Evolutionary conservation across 2,797 vertebrate species (phyloP).

Genomic region (Lepilemur ruficaudatus): DNA sequence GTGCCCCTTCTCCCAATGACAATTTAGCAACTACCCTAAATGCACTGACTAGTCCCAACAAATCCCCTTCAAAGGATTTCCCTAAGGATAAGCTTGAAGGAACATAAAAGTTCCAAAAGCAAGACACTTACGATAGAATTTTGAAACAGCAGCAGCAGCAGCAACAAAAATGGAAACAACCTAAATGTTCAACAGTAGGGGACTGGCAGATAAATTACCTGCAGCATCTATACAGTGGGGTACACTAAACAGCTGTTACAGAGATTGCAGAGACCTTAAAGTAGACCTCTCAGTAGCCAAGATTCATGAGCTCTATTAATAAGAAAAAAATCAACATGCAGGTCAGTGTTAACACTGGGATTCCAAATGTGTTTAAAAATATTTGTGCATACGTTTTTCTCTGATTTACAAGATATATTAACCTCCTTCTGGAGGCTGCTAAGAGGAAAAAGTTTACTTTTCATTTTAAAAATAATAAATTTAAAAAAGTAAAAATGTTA

Average conservation of each 20-base stretch:
- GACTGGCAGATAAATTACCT: background rate
- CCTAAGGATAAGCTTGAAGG: background rate
- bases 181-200: background rate
- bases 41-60: background rate
- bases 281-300: background rate
- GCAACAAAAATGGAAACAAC: background rate
- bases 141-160: background rate
- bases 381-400: background rate
- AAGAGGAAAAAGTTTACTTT: background rate
- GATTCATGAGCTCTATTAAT: background rate
- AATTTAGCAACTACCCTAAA: background rate
- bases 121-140: background rate
- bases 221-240: no score
- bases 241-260: background rate
- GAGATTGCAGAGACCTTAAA: background rate
- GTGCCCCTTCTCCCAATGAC: background rate
- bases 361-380: background rate
- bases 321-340: background rate
- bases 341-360: background rate
- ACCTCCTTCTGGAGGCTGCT: background rate
- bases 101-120: background rate
- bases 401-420: background rate
- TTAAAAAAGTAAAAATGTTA: background rate
- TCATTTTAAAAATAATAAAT: background rate
- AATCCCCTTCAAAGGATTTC: background rate